phyloP scores from a whole-genome alignment of 2,113 vertebrate species.

The Microtus ochrogaster region DNA sequence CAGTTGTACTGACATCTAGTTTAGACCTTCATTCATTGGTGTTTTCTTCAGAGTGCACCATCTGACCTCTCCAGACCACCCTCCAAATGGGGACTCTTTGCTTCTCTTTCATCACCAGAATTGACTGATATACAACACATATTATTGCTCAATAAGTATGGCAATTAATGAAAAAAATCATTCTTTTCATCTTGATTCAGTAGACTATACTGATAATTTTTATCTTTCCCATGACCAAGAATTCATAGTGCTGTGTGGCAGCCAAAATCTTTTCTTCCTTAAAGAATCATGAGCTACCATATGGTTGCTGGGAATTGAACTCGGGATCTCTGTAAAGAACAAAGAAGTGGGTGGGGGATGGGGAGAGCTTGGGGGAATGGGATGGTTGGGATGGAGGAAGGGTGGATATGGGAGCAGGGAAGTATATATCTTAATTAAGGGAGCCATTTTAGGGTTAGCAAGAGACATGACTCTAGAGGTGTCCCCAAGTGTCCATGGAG shows the following conservation, averaged over 20 bases:
- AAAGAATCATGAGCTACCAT: neutral
- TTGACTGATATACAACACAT: neutral
- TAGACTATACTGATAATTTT: neutral
- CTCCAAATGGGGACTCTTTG: rapidly evolving
- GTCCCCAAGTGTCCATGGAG: too few relatives aligned
- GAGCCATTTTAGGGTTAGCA: too few relatives aligned
- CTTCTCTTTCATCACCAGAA: neutral
- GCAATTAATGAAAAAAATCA: neutral
- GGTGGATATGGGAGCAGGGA: too few relatives aligned
- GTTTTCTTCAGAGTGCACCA: neutral
- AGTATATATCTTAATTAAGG: too few relatives aligned
- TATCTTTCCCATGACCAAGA: neutral
- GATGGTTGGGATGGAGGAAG: too few relatives aligned
- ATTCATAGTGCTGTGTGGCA: neutral
- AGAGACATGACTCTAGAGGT: too few relatives aligned
- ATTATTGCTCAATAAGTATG: neutral
- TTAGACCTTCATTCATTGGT: neutral
- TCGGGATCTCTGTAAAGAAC: too few relatives aligned
- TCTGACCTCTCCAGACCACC: neutral
- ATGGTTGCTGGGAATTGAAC: too few relatives aligned
- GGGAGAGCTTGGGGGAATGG: too few relatives aligned
- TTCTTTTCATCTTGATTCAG: neutral
- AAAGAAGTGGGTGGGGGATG: too few relatives aligned
- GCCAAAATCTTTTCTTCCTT: neutral
- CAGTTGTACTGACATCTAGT: neutral